Conservation (phyloP, 1,140 invertebrate genomes). For the Rhizoglyphus robini region DNA sequence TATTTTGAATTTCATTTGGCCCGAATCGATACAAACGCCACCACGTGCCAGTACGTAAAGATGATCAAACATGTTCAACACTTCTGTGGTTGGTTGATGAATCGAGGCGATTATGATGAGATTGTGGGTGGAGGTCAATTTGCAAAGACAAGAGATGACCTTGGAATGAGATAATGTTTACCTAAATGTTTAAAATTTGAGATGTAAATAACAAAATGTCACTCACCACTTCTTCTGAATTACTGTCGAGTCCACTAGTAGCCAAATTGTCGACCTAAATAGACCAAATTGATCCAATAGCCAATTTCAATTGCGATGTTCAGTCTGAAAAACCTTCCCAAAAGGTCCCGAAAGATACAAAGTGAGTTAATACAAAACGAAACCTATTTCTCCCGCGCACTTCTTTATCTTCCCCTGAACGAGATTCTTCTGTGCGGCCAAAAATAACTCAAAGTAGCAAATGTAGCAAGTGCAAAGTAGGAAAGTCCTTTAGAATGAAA, state of each 20-base stretch:
- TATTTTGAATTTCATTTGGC: not conserved
- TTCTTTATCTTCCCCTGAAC: too few relatives aligned
- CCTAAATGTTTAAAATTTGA: not conserved
- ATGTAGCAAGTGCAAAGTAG: too few relatives aligned
- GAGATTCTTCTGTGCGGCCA: too few relatives aligned
- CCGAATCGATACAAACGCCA: conserved; percentile 11
- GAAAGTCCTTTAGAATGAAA: too few relatives aligned
- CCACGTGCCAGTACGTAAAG: conserved; percentile 11
- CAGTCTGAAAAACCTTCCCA: not conserved
- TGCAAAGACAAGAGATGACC: not conserved
- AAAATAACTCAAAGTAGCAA: too few relatives aligned
- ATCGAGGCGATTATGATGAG: conserved; percentile 2
- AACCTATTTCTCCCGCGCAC: too few relatives aligned
- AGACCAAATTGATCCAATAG: not conserved
- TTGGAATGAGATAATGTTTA: not conserved
- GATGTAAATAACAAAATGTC: not conserved
- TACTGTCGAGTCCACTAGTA: conserved; percentile 35
- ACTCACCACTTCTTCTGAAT: conserved; percentile 4
- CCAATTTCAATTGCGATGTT: not conserved
- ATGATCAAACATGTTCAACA: conserved; percentile 3
- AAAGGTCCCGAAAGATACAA: too few relatives aligned
- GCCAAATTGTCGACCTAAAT: not conserved
- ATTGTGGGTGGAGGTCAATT: not conserved
- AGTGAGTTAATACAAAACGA: too few relatives aligned
- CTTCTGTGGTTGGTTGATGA: conserved; percentile 5